A percentile compares a stretch with the other conserved stretches of the same genome.
These are phyloP conservation scores for Pollenia labialis DNA, from an alignment of 2,888 invertebrate species.

Conservation along the genomic window DNA sequence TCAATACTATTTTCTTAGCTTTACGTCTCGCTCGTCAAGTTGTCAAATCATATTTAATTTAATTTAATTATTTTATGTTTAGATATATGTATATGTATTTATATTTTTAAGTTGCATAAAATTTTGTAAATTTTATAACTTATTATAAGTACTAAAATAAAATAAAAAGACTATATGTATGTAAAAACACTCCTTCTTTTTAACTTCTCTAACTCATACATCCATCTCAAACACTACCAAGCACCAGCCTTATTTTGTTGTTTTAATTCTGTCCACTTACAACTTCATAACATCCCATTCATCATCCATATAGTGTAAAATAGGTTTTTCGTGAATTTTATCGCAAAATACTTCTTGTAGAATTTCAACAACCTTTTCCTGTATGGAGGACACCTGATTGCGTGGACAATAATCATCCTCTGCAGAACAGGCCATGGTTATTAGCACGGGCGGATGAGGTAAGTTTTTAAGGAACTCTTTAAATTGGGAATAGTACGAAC, in stretches of 20 bases:
- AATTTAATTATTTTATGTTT: constrained; percentile 22
- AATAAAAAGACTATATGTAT: constrained; percentile 38
- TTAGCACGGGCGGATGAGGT: constrained; percentile 87
- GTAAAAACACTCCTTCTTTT: constrained; percentile 18
- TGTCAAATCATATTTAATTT: constrained; percentile 66
- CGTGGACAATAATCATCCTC: constrained; percentile 95
- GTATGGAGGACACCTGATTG: constrained; percentile 92
- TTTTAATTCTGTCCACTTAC: constrained; percentile 68
- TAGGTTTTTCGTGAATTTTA: constrained; percentile 80
- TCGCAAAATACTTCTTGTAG: constrained; percentile 84
- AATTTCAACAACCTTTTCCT: constrained; percentile 87
- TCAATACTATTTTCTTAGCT: not conserved
- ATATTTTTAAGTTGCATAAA: constrained; percentile 25
- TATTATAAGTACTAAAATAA: constrained; percentile 57
- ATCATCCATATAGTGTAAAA: constrained; percentile 82
- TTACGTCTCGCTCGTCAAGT: not conserved
- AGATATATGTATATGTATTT: constrained; percentile 7
- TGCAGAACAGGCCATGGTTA: constrained; percentile 92
- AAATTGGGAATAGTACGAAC: constrained; percentile 86
- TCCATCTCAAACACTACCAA: not conserved
- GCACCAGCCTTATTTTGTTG: not conserved
- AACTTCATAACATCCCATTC: constrained; percentile 83
- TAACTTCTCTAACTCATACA: not conserved
- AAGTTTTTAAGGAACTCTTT: constrained; percentile 86
- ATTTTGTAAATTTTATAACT: constrained; percentile 63